Evolutionary conservation across 1,140 invertebrate species (phyloP).

Genomic region (Brachionus plicatilis): DNA sequence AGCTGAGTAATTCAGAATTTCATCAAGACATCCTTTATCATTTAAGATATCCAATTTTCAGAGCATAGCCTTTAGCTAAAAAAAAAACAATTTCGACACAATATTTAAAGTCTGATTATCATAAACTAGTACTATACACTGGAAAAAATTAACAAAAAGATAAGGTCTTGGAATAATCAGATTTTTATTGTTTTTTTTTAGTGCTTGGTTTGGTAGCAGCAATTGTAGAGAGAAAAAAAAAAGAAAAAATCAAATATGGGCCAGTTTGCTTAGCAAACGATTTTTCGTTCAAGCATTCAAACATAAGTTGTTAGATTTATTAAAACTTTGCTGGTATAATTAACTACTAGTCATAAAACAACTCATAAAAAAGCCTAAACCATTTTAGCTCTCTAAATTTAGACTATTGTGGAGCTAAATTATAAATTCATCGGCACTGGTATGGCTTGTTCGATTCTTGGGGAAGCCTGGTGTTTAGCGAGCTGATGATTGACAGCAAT

Average conservation of each 20-base stretch:
- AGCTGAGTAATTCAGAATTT: neutral
- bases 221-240: neutral
- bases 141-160: neutral
- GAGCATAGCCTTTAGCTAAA: neutral
- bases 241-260: neutral
- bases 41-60: neutral
- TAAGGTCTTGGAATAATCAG: conserved; percentile 27
- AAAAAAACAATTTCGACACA: neutral
- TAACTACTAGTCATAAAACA: neutral
- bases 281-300: neutral
- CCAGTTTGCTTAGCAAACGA: neutral
- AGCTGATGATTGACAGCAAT: neutral
- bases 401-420: neutral
- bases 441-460: neutral
- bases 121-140: neutral
- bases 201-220: neutral
- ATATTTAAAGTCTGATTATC: conserved; percentile 3
- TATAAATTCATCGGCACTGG: neutral
- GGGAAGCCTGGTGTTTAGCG: neutral
- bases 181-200: conserved; percentile 20
- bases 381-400: neutral
- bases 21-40: neutral
- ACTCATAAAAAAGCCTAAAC: neutral
- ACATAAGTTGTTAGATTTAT: neutral
- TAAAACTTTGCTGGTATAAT: neutral